Evolutionary conservation across 30 jellyfish, hydroid and myxozoan species (phyloP).

Genomic region (Aurelia aurita complex sp. Pacific): DNA sequence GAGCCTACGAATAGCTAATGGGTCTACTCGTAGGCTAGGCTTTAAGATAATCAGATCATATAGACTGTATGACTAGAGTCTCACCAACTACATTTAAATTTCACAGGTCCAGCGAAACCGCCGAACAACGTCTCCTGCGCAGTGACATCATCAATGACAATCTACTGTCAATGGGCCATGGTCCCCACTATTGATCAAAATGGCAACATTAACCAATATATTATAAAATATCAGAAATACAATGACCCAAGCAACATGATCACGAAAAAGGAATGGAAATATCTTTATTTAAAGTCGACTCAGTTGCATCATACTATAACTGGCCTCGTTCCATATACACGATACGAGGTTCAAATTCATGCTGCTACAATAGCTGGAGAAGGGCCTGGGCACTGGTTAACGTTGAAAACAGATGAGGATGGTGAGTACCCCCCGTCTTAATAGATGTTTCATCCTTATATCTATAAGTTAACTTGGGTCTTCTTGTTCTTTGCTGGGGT

Average conservation of each 20-base stretch:
- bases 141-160: constrained; percentile 44
- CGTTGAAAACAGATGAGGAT: constrained; percentile 58
- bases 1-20: too few relatives aligned
- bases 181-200: constrained; percentile 44
- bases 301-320: not conserved
- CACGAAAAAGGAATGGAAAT: constrained; percentile 13
- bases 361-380: constrained; percentile 43
- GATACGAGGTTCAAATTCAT: constrained; percentile 47
- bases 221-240: constrained; percentile 30
- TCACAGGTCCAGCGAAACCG: constrained; percentile 61
- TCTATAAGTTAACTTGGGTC: too few relatives aligned
- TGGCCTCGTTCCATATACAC: constrained; percentile 28
- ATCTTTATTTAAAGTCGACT: not conserved
- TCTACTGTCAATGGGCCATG: constrained; percentile 40
- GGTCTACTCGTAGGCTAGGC: too few relatives aligned
- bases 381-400: constrained; percentile 50
- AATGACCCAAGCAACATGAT: constrained; percentile 32
- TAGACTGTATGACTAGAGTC: not conserved
- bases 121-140: constrained; percentile 41
- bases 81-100: not conserved
- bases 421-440: constrained; percentile 7
- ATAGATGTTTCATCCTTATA: too few relatives aligned
- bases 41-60: not conserved
- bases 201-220: constrained; percentile 13
- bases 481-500: too few relatives aligned